phyloP scores from a whole-genome alignment of 2,113 vertebrate species.

The Albula goreensis region DNA sequence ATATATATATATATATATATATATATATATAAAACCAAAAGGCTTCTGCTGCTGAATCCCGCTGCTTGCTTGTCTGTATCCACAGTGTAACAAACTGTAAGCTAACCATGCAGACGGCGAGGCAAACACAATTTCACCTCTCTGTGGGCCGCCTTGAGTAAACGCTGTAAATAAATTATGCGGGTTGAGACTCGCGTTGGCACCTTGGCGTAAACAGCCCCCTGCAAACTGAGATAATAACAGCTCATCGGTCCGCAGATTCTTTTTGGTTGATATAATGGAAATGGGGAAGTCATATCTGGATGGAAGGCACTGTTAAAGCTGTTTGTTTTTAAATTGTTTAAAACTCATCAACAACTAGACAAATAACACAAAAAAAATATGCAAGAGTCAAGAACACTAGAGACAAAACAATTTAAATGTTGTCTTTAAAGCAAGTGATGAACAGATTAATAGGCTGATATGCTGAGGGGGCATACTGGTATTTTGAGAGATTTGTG shows the following conservation, averaged over 20 bases:
- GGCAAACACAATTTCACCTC: slow-evolving; percentile 14
- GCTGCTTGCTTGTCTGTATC: slow-evolving; percentile 12
- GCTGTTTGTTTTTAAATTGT: no score
- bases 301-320: neutral
- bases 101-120: neutral
- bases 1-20: neutral
- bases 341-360: neutral
- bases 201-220: neutral
- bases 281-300: neutral
- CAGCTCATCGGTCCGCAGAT: neutral
- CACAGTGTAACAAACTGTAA: neutral
- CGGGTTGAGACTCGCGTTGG: neutral
- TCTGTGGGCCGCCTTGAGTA: slow-evolving; percentile 16
- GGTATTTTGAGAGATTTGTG: no score
- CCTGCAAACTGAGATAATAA: neutral
- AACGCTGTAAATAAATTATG: slow-evolving; percentile 16
- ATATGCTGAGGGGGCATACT: no score
- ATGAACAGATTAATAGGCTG: no score
- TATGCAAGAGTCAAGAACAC: no score
- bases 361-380: neutral
- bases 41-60: neutral
- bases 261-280: neutral
- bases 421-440: no score
- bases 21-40: neutral
- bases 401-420: no score